These are phyloP conservation scores for Campylomormyrus tamandua DNA, from an alignment of 2,113 vertebrate species.

Conservation along the genomic window DNA sequence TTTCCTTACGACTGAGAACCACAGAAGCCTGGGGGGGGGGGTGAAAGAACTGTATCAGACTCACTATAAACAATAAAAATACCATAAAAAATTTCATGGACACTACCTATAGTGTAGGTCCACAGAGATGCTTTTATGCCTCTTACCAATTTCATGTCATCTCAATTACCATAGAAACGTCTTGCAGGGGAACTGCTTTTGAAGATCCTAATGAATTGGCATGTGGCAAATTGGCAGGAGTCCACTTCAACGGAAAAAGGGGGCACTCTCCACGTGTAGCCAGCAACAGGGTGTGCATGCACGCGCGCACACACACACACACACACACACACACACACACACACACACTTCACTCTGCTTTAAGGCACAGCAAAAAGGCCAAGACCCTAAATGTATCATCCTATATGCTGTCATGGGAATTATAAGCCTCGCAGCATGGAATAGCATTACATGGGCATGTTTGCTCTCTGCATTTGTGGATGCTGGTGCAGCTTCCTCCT, in stretches of 20 bases:
- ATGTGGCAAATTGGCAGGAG: not conserved
- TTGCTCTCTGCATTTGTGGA: not conserved
- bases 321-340: not conserved
- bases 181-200: not conserved
- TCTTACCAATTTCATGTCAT: not conserved
- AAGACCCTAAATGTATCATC: not conserved
- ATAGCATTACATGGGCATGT: not conserved
- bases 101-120: too few relatives aligned
- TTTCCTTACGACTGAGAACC: not conserved
- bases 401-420: not conserved
- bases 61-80: not conserved
- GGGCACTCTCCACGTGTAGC: not conserved
- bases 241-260: not conserved
- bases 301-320: not conserved
- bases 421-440: not conserved
- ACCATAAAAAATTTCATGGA: not conserved
- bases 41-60: not conserved
- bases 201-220: slow-evolving; percentile 4
- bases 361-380: not conserved
- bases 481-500: not conserved
- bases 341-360: not conserved
- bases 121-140: not conserved
- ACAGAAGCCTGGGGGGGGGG: not conserved
- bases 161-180: not conserved
- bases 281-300: not conserved